phyloP scores from a whole-genome alignment of 2,888 invertebrate genomes.

The Scrobipalpa costella region DNA sequence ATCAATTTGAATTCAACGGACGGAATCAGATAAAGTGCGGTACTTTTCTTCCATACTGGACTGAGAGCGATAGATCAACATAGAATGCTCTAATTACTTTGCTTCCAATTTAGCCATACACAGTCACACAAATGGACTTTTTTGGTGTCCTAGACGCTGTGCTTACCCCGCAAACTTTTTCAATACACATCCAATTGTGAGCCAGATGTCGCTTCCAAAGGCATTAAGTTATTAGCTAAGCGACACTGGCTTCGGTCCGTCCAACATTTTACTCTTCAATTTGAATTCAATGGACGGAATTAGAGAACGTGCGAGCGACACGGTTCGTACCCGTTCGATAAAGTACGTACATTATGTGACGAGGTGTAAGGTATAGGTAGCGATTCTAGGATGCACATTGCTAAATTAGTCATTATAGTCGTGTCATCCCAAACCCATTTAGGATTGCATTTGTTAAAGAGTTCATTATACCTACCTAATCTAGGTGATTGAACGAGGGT shows the following conservation, averaged over 20 bases:
- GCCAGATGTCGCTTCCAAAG: constrained; percentile 43
- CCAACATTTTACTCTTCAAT: constrained; percentile 73
- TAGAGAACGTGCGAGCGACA: constrained; percentile 61
- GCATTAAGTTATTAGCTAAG: constrained; percentile 78
- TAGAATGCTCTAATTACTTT: no score
- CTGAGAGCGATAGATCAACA: no score
- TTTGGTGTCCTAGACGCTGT: no score
- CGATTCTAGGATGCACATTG: background rate
- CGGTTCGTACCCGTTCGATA: constrained; percentile 55
- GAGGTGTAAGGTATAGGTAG: constrained; percentile 32
- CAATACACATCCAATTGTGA: no score
- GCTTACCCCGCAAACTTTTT: no score
- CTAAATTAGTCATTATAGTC: background rate
- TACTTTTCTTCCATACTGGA: no score
- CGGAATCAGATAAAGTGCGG: constrained; percentile 67
- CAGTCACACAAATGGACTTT: no score
- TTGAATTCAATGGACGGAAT: constrained; percentile 78
- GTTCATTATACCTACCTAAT: no score
- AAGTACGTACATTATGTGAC: constrained; percentile 62
- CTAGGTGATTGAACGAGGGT: no score
- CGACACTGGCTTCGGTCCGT: constrained; percentile 45
- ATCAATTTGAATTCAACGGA: constrained; percentile 78
- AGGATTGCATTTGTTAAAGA: no score
- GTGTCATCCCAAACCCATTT: no score
- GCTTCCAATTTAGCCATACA: no score